Base-by-base conservation (phyloP, 2,888 invertebrate genomes). In the Vannuccia rotundouncinata region DNA sequence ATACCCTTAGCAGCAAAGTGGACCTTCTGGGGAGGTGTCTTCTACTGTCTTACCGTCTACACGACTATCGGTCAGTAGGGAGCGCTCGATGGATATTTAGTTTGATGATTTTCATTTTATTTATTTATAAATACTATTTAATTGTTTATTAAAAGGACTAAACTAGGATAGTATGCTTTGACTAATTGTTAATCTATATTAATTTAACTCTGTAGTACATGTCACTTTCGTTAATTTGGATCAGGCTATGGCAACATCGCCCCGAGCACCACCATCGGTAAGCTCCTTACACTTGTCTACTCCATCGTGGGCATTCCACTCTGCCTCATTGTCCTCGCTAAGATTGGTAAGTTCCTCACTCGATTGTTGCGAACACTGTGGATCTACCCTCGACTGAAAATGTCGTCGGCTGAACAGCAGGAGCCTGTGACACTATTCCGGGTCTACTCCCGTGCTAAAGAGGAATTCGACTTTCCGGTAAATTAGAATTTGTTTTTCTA, bases 221-320 rank as follows among this genome's bases (percentile, higher is more conserved):
- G n/a, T n/a, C n/a, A n/a, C n/a, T n/a, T n/a, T n/a, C n/a, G n/a
- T n/a, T n/a, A n/a, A n/a, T n/a, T n/a, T n/a, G n/a, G n/a, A n/a
- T n/a, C n/a, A 97, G 97, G 97, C 85, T 98, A 98, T 89, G 97
- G 98, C 82, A 95, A 98, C 88, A 94, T 98, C 84, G 92, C 93
- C 76, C 97, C 98, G 0, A 92, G 92, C 84, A 98, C 98, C 13
- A 91, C 84, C 25, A 91, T 92, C 13, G 98, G 97, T 5, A 91
- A 93, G 82, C 91, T 93, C 0, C 91, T 95, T 76, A 95, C 96
- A 0, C 95, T 99, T 83, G 89, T 94, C 29, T 99, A 99, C 87
- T 94, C 98, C 30, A 92, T 94, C 82, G 91, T 98, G 82, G 98
- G 98, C 13, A 97, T 98, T 84, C 98, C 98, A 0, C 90, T 98